phyloP scores from a whole-genome alignment of 2,113 vertebrate genomes.

The Gasterosteus aculeatus region DNA sequence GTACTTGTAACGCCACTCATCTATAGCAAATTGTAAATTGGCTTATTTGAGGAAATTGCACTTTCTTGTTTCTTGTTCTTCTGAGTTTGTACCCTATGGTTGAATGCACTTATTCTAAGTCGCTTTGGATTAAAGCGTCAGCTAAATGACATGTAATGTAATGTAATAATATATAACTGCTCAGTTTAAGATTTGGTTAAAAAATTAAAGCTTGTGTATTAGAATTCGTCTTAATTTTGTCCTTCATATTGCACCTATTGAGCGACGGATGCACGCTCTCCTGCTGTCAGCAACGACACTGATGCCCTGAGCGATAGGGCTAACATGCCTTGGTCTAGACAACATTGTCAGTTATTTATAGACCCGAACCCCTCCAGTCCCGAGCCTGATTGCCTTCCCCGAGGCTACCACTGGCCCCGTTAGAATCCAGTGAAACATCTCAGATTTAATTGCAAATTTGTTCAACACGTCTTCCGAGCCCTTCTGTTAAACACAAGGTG shows the following conservation, averaged over 20 bases:
- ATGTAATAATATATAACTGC: neutral
- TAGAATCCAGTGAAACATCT: constrained; percentile 9
- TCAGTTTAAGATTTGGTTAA: neutral
- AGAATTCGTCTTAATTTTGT: neutral
- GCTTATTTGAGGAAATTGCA: too few relatives aligned
- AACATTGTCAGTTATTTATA: neutral
- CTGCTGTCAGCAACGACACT: neutral
- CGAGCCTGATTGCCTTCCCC: constrained; percentile 7
- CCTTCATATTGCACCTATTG: neutral
- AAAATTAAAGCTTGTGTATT: neutral
- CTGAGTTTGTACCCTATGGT: too few relatives aligned
- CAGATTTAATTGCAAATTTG: neutral
- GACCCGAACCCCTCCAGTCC: neutral
- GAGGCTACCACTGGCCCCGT: constrained; percentile 20
- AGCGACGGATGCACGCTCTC: neutral
- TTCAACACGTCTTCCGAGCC: neutral
- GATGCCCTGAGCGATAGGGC: neutral
- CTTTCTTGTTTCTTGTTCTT: too few relatives aligned
- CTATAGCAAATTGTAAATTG: too few relatives aligned
- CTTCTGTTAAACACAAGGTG: constrained; percentile 20
- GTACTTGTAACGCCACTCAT: too few relatives aligned
- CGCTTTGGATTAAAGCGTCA: too few relatives aligned
- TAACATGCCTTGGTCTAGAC: neutral
- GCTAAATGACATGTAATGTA: too few relatives aligned
- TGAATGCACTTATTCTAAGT: too few relatives aligned